Base-by-base conservation (phyloP, 2,888 invertebrate species). In the Calephelis perditalis region DNA sequence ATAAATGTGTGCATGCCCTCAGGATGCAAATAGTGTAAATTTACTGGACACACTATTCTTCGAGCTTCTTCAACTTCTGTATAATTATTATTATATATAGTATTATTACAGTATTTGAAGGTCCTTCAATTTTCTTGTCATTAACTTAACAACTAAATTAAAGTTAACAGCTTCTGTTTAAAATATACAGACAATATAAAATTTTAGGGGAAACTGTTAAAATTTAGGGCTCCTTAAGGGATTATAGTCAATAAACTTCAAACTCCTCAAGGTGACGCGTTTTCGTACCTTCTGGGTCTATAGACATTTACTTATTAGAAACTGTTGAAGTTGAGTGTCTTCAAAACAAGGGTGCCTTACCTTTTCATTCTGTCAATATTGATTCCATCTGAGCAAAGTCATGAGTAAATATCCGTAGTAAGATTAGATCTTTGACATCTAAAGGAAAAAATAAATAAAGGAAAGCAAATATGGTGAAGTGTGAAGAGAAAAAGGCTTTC, bases 401-500 rank as follows among this genome's bases (percentile, higher is more conserved):
- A 35, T 55, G 63, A 57, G 69, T 65, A 70, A 72, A 72, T 69
- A 74, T 71, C 67, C 63, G 52, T 64, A 61, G 67, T 66, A 63
- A 72, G 70, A 72, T 73, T 71, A 72, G 64, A 70, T 71, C 68
- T 73, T 72, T 71, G 69, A 70, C 68, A 69, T 69, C 54, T 57
- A 43, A 62, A 45, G 59, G 52, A 52, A 52, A 57, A 52, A 58
- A 60, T 63, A 67, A 66, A 63, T 56, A 64, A 46, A 44, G 56
- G 36, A 40, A 44, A 46, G 55, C 35, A 56, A 61, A 62, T 57
- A 61, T 60, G 57, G 57, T 37, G 35, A 35, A 55, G 56, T 45
- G 35, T 52, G 26, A 35, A 52, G 15, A 52, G 49, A 26, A 52
- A 52, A 52, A 40, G 26, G 26, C 26, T 26, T 26, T 26, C 26